A percentile compares a stretch with the other conserved stretches of the same genome.
Conservation (phyloP, 2,888 invertebrate species). For the Chironomus riparius region DNA sequence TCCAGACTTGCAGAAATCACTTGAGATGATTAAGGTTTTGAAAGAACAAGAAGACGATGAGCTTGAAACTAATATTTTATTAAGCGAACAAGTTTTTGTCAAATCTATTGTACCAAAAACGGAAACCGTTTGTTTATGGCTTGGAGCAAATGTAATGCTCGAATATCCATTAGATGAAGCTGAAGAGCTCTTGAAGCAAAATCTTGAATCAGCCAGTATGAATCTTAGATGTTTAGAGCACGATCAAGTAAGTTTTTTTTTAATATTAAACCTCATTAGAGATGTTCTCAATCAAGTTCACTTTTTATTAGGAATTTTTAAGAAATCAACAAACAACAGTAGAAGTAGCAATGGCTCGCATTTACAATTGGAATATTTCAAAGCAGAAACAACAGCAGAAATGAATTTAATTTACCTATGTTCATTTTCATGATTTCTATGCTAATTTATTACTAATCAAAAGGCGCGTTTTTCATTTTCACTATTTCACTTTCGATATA, state of each 20-base stretch:
- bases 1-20: slow-evolving; percentile 84
- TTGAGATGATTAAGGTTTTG: slow-evolving; percentile 85
- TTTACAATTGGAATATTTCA: slow-evolving; percentile 97
- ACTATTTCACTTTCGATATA: too few relatives aligned
- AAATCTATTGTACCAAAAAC: slow-evolving; percentile 81
- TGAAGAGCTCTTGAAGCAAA: slow-evolving; percentile 69
- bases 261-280: too few relatives aligned
- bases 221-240: slow-evolving; percentile 78
- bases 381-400: slow-evolving; percentile 44
- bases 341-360: slow-evolving; percentile 98
- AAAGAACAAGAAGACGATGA: slow-evolving; percentile 65
- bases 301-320: slow-evolving; percentile 29
- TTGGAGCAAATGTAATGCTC: slow-evolving; percentile 93
- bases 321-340: slow-evolving; percentile 97
- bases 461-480: too few relatives aligned
- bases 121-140: slow-evolving; percentile 75
- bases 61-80: slow-evolving; percentile 78
- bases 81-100: slow-evolving; percentile 85
- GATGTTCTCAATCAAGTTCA: too few relatives aligned
- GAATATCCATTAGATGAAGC: slow-evolving; percentile 92
- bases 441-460: not conserved
- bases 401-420: not conserved
- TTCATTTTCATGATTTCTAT: not conserved
- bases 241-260: slow-evolving; percentile 55
- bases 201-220: slow-evolving; percentile 72